Evolutionary conservation across 2,888 invertebrate genomes (phyloP), one percentile per base, ranked within the genome.

Genomic region (Pantelozetes paolii): DNA sequence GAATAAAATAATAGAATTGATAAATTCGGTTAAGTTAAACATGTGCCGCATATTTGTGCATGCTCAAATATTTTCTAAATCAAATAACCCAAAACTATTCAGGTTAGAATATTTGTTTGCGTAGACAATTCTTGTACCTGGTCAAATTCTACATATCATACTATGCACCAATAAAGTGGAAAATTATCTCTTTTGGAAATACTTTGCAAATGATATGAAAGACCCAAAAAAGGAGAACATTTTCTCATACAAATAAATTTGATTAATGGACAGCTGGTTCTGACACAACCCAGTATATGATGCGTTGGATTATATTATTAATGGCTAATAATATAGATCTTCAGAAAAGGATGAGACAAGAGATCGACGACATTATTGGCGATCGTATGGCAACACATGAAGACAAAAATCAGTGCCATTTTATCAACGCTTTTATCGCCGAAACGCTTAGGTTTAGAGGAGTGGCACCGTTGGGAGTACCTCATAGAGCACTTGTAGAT

Each of bases 361-460:
- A 71, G 45, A 42, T 71, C 20, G 45, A 71, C 2, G 20, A 45
- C 23, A 3, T 23, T 18, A 18, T 71, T n/a, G 71, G 71, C 20
- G 71, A 71, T n/a, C 28, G 48, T 18, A 23, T 50, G 45, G 71
- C 45, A 1, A 40, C 30, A 28, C 71, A 50, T 30, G 71, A 71
- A 18, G 50, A 71, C 50, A 50, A n/a, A 18, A 18, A 11, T 23
- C 9, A 45, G 6, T 71, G 45, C 11, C 45, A 71, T 30, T 71
- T 45, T n/a, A 13, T 30, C 40, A 71, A 45, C 18, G 45, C 71
- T 5, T 71, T 71, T n/a, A 71, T 71, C 23, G 71, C 71, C n/a
- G 71, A 71, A 30, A 18, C 20, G 26, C 15, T 71, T 1, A 42
- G 71, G 40, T 71, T 8, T 8, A 71, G 71, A 30, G 32, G 32